Conservation (phyloP, 2,797 vertebrate species). For the Nothura maculosa region DNA sequence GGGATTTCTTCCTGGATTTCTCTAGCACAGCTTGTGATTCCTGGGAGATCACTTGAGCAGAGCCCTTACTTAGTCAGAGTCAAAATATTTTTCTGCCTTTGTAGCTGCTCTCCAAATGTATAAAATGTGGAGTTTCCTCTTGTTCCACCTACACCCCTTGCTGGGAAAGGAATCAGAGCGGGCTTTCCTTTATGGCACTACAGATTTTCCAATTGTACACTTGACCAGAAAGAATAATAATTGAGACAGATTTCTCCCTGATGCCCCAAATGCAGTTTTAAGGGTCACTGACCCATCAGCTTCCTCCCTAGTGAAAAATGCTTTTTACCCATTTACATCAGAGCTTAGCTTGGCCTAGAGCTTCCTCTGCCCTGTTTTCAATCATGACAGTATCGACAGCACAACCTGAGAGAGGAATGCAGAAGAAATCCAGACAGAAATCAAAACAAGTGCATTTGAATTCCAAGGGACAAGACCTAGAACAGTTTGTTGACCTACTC, state of each 20-base stretch:
- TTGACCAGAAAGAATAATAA: not conserved
- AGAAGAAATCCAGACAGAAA: not conserved
- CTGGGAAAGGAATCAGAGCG: conserved; percentile 20
- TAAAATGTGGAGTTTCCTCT: conserved; percentile 63
- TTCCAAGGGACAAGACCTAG: not conserved
- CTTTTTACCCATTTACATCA: not conserved
- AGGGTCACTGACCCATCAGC: not conserved
- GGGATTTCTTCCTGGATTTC: conserved; percentile 33
- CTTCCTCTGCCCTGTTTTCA: not conserved
- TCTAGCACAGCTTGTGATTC: conserved; percentile 40
- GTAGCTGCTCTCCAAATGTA: not conserved
- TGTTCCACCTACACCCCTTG: conserved; percentile 49
- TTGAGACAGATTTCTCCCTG: not conserved
- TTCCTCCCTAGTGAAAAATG: not conserved
- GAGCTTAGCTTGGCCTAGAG: not conserved
- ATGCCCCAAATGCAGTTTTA: not conserved
- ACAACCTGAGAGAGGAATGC: fast-evolving
- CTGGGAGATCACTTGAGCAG: conserved; percentile 40
- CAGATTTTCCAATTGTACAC: conserved; percentile 6
- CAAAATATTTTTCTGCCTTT: conserved; percentile 71
- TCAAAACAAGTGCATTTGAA: not conserved
- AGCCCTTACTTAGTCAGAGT: conserved; percentile 58
- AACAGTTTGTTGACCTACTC: not conserved
- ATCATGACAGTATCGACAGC: not conserved
- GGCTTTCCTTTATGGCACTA: conserved; percentile 44